Conservation (phyloP, 2,888 invertebrate species). For the Drosophila paracracens region DNA sequence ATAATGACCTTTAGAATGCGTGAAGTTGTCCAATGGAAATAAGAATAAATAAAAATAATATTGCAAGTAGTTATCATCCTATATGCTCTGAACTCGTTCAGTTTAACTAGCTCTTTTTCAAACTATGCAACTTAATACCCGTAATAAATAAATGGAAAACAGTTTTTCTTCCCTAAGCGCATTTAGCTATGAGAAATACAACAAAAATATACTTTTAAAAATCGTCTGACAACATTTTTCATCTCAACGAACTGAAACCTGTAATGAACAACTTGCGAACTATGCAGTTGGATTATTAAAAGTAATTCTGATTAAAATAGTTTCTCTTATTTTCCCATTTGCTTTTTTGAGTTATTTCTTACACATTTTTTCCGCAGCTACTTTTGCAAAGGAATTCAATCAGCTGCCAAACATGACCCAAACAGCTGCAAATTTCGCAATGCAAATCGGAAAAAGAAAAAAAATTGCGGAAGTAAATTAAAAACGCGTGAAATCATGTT, state of each 20-base stretch:
- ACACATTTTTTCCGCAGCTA: not conserved
- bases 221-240: not conserved
- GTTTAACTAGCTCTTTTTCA: not conserved
- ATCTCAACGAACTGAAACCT: not conserved
- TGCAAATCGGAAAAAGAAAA: conserved; percentile 8
- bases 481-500: conserved; percentile 40
- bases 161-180: not conserved
- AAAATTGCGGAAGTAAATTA: conserved; percentile 25
- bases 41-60: not conserved
- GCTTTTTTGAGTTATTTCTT: not conserved
- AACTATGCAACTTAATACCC: not conserved
- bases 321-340: not conserved
- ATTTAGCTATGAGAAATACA: not conserved
- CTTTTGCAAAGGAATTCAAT: conserved; percentile 22
- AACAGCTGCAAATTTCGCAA: conserved; percentile 1
- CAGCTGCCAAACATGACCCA: conserved; percentile 1
- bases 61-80: not conserved
- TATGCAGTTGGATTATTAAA: not conserved
- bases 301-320: not conserved
- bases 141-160: not conserved
- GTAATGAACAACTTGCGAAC: not conserved
- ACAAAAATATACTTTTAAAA: not conserved
- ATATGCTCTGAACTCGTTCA: not conserved
- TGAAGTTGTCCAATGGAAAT: not conserved
- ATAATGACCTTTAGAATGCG: conserved; percentile 1